Evolutionary conservation across 2,797 vertebrate genomes (phyloP).

Genomic region (Enteromius trimaculatus): DNA sequence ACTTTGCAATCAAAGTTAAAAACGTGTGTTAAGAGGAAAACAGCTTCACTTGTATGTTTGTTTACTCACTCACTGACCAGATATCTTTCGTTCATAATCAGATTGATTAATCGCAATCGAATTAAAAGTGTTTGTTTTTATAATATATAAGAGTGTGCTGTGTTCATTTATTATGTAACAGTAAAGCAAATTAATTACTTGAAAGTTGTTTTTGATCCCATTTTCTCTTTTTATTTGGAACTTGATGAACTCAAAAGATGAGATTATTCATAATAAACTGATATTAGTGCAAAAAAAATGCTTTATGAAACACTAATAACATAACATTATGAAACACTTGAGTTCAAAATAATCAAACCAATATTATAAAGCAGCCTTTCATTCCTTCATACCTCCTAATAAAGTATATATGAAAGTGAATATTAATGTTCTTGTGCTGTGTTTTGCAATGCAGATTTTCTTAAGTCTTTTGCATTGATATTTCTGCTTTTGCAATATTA

Average conservation of each 20-base stretch:
- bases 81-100: background rate
- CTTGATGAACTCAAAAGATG: background rate
- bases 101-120: too few species aligned
- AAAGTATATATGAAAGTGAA: background rate
- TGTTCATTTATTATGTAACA: too few species aligned
- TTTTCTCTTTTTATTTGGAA: background rate
- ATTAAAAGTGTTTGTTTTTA: too few species aligned
- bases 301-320: too few species aligned
- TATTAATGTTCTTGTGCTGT: background rate
- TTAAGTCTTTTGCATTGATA: background rate
- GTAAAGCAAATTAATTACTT: too few species aligned
- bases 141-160: too few species aligned
- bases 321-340: background rate
- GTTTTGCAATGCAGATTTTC: background rate
- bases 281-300: background rate
- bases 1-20: background rate
- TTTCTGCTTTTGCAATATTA: background rate
- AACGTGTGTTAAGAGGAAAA: conserved; percentile 9
- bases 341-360: background rate
- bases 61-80: background rate
- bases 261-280: background rate
- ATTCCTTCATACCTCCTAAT: background rate
- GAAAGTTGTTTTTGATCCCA: background rate
- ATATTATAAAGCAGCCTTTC: background rate
- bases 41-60: background rate